A percentile compares a stretch with the other conserved stretches of the same genome.
Conservation (phyloP, 2,113 vertebrate genomes). For the Neopipo cinnamomea region DNA sequence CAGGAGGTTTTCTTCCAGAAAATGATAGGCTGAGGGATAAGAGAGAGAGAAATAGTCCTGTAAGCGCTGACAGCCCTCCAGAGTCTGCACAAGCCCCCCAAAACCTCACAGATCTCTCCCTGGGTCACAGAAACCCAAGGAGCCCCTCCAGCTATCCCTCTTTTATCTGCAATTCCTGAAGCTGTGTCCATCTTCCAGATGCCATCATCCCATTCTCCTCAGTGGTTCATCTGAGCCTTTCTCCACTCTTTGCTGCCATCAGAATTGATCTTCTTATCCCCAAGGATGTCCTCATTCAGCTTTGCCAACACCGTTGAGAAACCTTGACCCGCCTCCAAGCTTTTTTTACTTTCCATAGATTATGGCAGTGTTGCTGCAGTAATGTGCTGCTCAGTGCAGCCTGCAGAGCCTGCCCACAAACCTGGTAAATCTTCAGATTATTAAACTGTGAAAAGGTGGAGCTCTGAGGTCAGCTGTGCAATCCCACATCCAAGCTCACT, state of each 20-base stretch:
- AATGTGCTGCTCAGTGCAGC: not conserved
- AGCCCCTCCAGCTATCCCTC: not conserved
- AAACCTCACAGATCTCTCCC: not conserved
- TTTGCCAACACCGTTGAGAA: not conserved
- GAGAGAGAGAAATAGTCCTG: not conserved
- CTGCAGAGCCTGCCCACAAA: not conserved
- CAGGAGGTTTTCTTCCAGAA: not conserved
- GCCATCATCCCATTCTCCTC: not conserved
- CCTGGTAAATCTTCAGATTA: not conserved
- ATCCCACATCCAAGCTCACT: not conserved
- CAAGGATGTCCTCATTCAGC: not conserved
- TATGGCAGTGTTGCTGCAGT: not conserved
- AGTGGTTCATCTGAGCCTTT: not conserved
- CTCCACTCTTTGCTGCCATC: not conserved
- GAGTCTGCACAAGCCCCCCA: not conserved
- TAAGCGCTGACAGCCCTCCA: not conserved
- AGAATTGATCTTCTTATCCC: not conserved
- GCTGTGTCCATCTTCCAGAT: not conserved
- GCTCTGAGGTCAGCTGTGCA: not conserved
- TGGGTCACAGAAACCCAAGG: not conserved
- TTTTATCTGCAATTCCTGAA: not conserved
- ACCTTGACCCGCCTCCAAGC: not conserved
- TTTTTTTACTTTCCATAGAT: not conserved
- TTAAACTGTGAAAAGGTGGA: not conserved
- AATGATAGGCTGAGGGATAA: not conserved